phyloP scores from a whole-genome alignment of 1,140 invertebrate species.

The Drosophila subpulchrella region DNA sequence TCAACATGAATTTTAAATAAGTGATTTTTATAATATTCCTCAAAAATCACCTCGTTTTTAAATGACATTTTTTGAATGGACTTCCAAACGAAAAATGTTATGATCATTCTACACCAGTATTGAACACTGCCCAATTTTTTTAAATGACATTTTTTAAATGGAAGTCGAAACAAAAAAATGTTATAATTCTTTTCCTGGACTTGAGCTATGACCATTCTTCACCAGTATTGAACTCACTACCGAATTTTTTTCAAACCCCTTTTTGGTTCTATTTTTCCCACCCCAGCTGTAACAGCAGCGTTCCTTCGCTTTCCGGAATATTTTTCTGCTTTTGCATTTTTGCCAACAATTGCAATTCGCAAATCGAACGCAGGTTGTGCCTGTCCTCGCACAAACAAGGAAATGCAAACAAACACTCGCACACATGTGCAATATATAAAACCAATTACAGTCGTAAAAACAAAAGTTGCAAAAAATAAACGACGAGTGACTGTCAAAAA shows the following conservation, averaged over 20 bases:
- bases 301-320: slow-evolving; percentile 30
- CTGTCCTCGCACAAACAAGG: slow-evolving; percentile 30
- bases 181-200: too few species aligned
- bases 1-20: too few species aligned
- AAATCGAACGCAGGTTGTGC: slow-evolving; percentile 73
- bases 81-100: too few species aligned
- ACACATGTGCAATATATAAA: slow-evolving; percentile 54
- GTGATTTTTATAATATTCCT: too few species aligned
- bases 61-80: too few species aligned
- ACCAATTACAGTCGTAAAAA: slow-evolving; percentile 70
- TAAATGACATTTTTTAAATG: too few species aligned
- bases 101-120: background rate
- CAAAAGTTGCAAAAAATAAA: slow-evolving; percentile 26
- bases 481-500: slow-evolving; percentile 39
- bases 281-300: slow-evolving; percentile 4
- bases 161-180: too few species aligned
- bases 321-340: slow-evolving; percentile 47
- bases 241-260: background rate
- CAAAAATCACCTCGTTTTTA: too few species aligned
- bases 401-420: slow-evolving; percentile 36
- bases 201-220: too few species aligned
- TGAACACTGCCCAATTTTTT: background rate
- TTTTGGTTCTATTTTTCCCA: background rate
- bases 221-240: background rate
- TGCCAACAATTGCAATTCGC: slow-evolving; percentile 62